Percentiles rank a stretch among this genome's conserved stretches.
Conservation (phyloP, 2,888 invertebrate species). For the Norana najaformis region DNA sequence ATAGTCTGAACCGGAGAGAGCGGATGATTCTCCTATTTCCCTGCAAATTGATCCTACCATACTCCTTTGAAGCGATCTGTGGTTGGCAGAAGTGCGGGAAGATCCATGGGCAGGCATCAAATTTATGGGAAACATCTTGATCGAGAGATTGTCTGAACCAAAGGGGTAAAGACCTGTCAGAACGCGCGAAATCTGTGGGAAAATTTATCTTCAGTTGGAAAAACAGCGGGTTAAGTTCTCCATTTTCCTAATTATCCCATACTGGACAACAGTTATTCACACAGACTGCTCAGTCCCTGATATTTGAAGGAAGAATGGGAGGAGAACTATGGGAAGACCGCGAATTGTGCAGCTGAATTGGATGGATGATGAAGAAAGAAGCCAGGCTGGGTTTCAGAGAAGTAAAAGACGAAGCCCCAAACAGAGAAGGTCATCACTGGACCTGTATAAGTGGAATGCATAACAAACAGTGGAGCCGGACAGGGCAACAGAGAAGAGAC, state of each 20-base stretch:
- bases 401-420: too few species aligned
- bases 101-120: too few species aligned
- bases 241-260: background rate
- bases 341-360: background rate
- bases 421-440: too few species aligned
- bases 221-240: background rate
- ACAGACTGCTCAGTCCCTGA: background rate
- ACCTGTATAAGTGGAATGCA: too few species aligned
- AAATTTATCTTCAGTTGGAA: background rate
- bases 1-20: background rate
- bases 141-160: too few species aligned
- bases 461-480: too few species aligned
- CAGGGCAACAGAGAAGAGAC: background rate
- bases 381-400: too few species aligned
- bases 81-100: background rate
- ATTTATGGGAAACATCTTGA: too few species aligned
- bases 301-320: background rate
- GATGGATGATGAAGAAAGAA: too few species aligned
- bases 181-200: background rate
- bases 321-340: background rate
- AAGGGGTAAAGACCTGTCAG: background rate
- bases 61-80: background rate
- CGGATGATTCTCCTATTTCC: too few species aligned
- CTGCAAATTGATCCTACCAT: background rate
- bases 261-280: background rate